phyloP scores from a whole-genome alignment of 2,797 vertebrate genomes.

The Uromys caudimaculatus region DNA sequence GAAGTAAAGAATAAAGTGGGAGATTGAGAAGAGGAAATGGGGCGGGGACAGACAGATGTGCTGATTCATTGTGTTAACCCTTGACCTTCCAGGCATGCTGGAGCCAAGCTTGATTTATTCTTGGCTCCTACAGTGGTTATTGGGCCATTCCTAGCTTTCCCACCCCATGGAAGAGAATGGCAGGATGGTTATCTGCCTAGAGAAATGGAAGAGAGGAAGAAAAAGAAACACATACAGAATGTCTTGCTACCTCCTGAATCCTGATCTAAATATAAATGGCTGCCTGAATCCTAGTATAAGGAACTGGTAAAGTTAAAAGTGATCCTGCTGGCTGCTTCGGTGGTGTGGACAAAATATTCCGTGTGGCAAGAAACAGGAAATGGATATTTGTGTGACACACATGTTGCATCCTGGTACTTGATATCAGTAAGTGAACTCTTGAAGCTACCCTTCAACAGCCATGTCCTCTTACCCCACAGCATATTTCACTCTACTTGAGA shows the following conservation, averaged over 20 bases:
- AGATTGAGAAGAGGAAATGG: not conserved
- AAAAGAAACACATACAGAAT: not conserved
- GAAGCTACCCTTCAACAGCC: not conserved
- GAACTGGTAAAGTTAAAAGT: not conserved
- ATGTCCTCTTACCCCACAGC: not conserved
- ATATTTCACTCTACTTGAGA: not conserved
- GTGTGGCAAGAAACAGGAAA: slow-evolving; percentile 5
- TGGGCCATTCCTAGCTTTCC: not conserved
- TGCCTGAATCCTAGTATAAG: not conserved
- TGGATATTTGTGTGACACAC: not conserved
- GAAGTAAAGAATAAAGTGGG: not conserved
- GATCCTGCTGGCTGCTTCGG: not conserved
- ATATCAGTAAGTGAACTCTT: not conserved
- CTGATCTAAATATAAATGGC: not conserved
- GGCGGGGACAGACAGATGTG: not conserved
- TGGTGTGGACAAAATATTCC: not conserved
- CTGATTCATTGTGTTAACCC: not conserved
- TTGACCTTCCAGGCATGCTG: not conserved
- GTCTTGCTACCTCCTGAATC: not conserved
- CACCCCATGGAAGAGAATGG: not conserved
- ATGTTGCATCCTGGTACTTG: slow-evolving; percentile 7
- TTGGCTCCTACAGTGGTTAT: not conserved
- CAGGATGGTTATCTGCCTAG: not conserved
- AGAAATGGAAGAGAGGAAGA: not conserved
- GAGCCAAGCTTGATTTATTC: not conserved